These are phyloP conservation scores for Eueremaeus valkanovi DNA, from an alignment of 2,888 invertebrate species.

Conservation along the genomic window DNA sequence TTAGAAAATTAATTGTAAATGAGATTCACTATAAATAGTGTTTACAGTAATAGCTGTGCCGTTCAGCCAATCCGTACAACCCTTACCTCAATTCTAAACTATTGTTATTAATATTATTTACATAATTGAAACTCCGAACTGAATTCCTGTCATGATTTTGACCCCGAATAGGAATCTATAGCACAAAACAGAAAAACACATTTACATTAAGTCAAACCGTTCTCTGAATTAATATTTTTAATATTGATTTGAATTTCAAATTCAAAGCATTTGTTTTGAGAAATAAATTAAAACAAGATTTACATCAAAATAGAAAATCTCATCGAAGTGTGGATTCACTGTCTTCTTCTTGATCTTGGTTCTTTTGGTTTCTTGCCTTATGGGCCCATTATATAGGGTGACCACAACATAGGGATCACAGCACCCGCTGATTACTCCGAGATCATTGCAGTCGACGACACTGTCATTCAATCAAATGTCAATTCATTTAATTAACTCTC, in stretches of 20 bases:
- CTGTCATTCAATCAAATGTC: constrained; percentile 50
- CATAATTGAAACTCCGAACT: background rate
- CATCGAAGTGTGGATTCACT: constrained; percentile 80
- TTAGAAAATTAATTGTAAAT: background rate
- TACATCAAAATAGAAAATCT: constrained; percentile 73
- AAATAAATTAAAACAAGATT: constrained; percentile 41
- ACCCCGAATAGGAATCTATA: constrained; percentile 42
- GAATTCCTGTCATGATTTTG: constrained; percentile 41
- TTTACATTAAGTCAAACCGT: background rate
- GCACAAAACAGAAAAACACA: background rate
- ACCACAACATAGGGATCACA: constrained; percentile 86
- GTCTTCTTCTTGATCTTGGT: constrained; percentile 87
- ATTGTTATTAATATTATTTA: background rate
- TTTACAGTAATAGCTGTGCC: too few relatives aligned
- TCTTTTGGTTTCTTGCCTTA: constrained; percentile 58
- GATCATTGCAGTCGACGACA: constrained; percentile 77
- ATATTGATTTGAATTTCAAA: too few relatives aligned
- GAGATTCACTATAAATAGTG: too few relatives aligned
- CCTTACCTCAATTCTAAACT: constrained; percentile 38
- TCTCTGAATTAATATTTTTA: background rate
- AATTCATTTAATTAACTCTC: too few relatives aligned
- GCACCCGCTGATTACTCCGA: constrained; percentile 80
- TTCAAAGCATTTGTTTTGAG: constrained; percentile 17
- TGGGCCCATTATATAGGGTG: constrained; percentile 73
- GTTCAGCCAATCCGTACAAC: too few relatives aligned